Base-by-base conservation (phyloP, 2,888 invertebrate genomes). In the Pandemis heparana region DNA sequence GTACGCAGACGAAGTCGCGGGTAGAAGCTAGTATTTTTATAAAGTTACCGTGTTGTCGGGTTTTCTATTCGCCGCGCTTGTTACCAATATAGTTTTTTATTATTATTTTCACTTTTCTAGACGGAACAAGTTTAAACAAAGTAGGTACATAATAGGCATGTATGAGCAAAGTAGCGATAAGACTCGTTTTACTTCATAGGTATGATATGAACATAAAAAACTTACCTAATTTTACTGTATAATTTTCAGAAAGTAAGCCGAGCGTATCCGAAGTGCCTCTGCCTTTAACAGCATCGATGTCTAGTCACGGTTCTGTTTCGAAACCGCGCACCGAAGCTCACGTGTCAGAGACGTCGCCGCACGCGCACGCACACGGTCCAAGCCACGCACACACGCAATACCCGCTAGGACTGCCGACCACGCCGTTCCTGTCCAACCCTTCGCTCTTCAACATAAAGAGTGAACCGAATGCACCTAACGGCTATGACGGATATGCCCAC, bases 371-470 rank as follows among this genome's bases (percentile, higher is more conserved):
- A 23, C 84, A 83, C 77, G 85, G 94, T 10, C 89, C 84, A 75
- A 79, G 81, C 66, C 81, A 82, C 70, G 77, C 76, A 62, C 84
- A 85, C 79, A 79, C 81, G 73, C 89, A 88, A 82, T 87, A 85
- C 82, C 79, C 82, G 76, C 86, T 85, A 75, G 82, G 77, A 71
- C 83, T 81, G 80, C 79, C 82, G 65, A 78, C 81, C 71, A 81
- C 86, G 76, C 82, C 84, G 72, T 89, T 92, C 89, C 85, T 89
- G 67, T 83, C 89, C 76, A 87, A 83, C 82, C 88, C 91, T 7
- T 83, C 91, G 78, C 86, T 91, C 74, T 93, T 92, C 88, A 93
- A 89, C 85, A 92, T 93, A 87, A 94, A 93, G 87, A 92, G 91
- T 86, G 92, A 92, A 85, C 94, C 92, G 71, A 87, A 83, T 81